Evolutionary conservation across 2,797 vertebrate species (phyloP).

Genomic region (Synaphobranchus kaupii): DNA sequence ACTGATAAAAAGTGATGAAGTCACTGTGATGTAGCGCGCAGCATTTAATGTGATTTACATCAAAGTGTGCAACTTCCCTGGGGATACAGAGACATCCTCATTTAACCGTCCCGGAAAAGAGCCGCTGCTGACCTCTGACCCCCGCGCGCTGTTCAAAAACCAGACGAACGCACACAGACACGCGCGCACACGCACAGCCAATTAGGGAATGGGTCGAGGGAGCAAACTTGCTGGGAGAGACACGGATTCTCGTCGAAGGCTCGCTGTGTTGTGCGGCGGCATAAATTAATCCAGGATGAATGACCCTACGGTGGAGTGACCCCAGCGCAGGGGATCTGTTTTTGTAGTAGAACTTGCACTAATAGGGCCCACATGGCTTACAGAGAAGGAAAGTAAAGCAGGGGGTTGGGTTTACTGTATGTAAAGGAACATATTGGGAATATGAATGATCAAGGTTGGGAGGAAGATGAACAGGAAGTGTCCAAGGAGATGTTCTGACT

Average conservation of each 20-base stretch:
- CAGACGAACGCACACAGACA: no score
- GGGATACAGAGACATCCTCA: conserved; percentile 16
- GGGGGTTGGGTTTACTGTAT: not conserved
- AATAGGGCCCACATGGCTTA: not conserved
- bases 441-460: not conserved
- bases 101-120: conserved; percentile 2
- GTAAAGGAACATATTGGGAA: not conserved
- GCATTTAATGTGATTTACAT: conserved; percentile 40
- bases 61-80: conserved; percentile 24
- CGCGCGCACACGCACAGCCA: not conserved
- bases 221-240: not conserved
- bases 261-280: not conserved
- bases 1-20: conserved; percentile 12
- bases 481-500: not conserved
- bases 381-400: not conserved
- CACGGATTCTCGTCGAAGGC: not conserved
- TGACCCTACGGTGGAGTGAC: not conserved
- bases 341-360: not conserved
- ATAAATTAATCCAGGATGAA: not conserved
- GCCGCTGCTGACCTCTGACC: conserved; percentile 21
- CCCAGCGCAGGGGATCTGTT: not conserved
- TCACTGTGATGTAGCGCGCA: conserved; percentile 1
- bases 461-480: not conserved
- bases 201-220: not conserved
- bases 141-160: not conserved